Evolutionary conservation across 1,140 invertebrate species (phyloP), one percentile per base, ranked within the genome.

Genomic region (Brevipalpus yothersi): DNA sequence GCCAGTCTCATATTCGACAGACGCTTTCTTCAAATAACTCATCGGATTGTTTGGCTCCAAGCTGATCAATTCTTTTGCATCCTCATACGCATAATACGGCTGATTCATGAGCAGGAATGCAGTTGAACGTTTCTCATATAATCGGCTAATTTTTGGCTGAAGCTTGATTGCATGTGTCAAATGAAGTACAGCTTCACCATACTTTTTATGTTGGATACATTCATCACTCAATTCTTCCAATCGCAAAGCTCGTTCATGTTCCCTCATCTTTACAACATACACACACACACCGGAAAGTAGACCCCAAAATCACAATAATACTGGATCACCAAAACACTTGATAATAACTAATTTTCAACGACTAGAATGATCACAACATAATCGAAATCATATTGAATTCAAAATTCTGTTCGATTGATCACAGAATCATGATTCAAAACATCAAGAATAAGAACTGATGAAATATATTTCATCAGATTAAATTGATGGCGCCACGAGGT

Each of bases 111-210:
- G 83, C 15, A 86, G 71, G 70, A 85, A 86, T 21, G 82, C 82
- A 65, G 79, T 76, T 4, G 83, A 86, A 67, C 84, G 73, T 69
- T 86, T 86, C 66, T 83, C 84, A 68, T 83, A 82, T 5, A 86
- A 68, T 9, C 79, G 73, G 69, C 77, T 78, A 72, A 84, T 84
- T 54, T 73, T 74, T 39, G 78, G 76, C 65, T 85, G 81, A 59
- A 80, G 68, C 72, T 84, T 83, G 65, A 86, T 79, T 1, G 82
- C 84, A 67, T 83, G 77, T 13, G 81, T 82, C 67, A 86, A 86
- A 72, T 84, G 80, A 56, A 86, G 70, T 59, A 84, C 75, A 19
- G 84, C 83, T 71, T 85, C 83, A 63, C 78, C 77, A 69, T 75
- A 81, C 65, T 83, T 83, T 59, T 76, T 75, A 65, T 80, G 74